These are phyloP conservation scores for Euzophera pinguis DNA, from an alignment of 2,888 invertebrate species.

Conservation along the genomic window DNA sequence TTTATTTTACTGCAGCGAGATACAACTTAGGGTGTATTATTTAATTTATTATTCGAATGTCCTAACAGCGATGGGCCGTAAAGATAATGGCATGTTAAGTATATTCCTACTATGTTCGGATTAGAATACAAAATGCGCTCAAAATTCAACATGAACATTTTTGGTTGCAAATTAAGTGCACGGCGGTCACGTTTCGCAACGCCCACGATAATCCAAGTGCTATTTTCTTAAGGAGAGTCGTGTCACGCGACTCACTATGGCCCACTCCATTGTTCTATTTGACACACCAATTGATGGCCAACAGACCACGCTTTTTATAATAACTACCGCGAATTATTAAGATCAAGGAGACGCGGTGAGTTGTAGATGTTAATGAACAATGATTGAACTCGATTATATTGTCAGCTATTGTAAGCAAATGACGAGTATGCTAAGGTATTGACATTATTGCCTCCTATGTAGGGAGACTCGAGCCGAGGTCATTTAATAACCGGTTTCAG, in stretches of 20 bases:
- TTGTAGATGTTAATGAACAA: slow-evolving; percentile 6
- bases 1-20: slow-evolving; percentile 3
- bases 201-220: slow-evolving; percentile 40
- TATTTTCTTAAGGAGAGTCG: slow-evolving; percentile 43
- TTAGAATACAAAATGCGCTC: slow-evolving; percentile 17
- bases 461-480: background rate
- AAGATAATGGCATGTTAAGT: slow-evolving; percentile 15
- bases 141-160: slow-evolving; percentile 14
- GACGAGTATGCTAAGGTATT: slow-evolving; percentile 5
- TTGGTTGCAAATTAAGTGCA: slow-evolving; percentile 15
- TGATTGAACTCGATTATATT: slow-evolving; percentile 9
- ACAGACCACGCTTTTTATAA: slow-evolving; percentile 2
- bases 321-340: slow-evolving; percentile 16
- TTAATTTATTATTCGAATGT: slow-evolving; percentile 10
- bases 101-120: slow-evolving; percentile 18
- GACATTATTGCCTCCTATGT: slow-evolving; percentile 10
- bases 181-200: slow-evolving; percentile 37
- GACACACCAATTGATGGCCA: slow-evolving; percentile 33
- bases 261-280: slow-evolving; percentile 49
- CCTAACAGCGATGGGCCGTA: slow-evolving; percentile 4
- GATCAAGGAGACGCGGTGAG: slow-evolving; percentile 8
- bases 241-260: slow-evolving; percentile 49
- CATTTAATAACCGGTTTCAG: slow-evolving; percentile 1
- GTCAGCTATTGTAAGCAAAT: slow-evolving; percentile 13
- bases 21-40: slow-evolving; percentile 5